phyloP scores from a whole-genome alignment of 2,797 vertebrate species.

The Acanthopagrus latus region DNA sequence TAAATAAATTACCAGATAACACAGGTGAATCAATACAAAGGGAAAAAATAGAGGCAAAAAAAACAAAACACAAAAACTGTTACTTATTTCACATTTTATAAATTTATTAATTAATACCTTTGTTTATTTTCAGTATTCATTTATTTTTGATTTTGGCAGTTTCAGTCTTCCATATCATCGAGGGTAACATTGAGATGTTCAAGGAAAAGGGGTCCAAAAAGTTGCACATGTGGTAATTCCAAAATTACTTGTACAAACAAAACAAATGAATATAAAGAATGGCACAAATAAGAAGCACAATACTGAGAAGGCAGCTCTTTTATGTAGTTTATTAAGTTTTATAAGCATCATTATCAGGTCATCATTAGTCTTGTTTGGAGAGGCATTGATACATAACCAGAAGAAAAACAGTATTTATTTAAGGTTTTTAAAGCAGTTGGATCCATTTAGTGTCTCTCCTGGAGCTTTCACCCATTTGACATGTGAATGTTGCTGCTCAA shows the following conservation, averaged over 20 bases:
- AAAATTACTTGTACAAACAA: neutral
- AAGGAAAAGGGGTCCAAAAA: neutral
- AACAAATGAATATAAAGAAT: neutral
- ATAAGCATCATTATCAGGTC: neutral
- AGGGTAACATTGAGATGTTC: neutral
- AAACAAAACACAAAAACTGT: too few species aligned
- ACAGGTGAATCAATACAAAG: too few species aligned
- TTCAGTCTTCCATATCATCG: neutral
- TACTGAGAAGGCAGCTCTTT: neutral
- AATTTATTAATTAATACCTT: too few species aligned
- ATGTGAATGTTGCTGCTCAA: neutral
- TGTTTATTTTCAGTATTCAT: too few species aligned
- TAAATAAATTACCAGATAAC: too few species aligned
- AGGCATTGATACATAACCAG: neutral
- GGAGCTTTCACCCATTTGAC: neutral
- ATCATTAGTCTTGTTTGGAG: neutral
- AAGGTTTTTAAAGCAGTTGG: neutral
- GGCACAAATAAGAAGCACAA: constrained; percentile 5
- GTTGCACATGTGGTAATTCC: neutral
- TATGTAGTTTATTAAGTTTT: neutral
- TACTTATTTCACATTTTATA: too few species aligned
- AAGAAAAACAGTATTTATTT: neutral
- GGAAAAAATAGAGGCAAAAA: too few species aligned
- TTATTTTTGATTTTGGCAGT: too few species aligned
- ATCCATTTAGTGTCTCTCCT: neutral